Conservation (phyloP, 1,140 invertebrate genomes). For the Lepeophtheirus salmonis region DNA sequence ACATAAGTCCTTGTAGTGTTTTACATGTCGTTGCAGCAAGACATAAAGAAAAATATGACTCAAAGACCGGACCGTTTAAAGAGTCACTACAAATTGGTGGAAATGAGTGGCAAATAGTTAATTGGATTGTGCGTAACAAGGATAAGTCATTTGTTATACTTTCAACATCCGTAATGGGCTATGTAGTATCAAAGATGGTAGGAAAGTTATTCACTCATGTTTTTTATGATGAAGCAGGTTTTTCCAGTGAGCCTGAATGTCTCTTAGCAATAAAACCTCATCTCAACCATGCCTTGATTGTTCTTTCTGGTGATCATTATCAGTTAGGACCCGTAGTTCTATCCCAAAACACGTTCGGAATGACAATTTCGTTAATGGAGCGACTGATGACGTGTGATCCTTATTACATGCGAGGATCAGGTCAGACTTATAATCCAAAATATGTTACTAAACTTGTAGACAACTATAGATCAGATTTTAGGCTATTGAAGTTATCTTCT, state of each 20-base stretch:
- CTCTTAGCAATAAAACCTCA: constrained; percentile 43
- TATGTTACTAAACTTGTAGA: constrained; percentile 48
- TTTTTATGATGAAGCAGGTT: constrained; percentile 75
- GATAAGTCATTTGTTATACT: neutral
- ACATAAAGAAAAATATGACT: neutral
- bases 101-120: neutral
- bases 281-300: constrained; percentile 33
- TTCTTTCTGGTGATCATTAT: constrained; percentile 77
- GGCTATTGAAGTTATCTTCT: constrained; percentile 53
- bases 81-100: neutral
- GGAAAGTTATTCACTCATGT: constrained; percentile 45
- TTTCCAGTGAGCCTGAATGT: constrained; percentile 69
- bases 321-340: constrained; percentile 68
- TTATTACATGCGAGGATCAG: neutral
- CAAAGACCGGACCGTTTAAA: neutral
- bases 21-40: neutral
- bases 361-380: constrained; percentile 47
- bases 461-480: constrained; percentile 44
- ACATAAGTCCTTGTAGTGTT: neutral
- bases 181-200: neutral
- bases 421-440: constrained; percentile 34
- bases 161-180: neutral
- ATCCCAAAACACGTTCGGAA: constrained; percentile 38
- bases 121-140: neutral
- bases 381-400: constrained; percentile 30